Evolutionary conservation across 2,888 invertebrate species (phyloP).

Genomic region (Rhorus exstirpatorius): DNA sequence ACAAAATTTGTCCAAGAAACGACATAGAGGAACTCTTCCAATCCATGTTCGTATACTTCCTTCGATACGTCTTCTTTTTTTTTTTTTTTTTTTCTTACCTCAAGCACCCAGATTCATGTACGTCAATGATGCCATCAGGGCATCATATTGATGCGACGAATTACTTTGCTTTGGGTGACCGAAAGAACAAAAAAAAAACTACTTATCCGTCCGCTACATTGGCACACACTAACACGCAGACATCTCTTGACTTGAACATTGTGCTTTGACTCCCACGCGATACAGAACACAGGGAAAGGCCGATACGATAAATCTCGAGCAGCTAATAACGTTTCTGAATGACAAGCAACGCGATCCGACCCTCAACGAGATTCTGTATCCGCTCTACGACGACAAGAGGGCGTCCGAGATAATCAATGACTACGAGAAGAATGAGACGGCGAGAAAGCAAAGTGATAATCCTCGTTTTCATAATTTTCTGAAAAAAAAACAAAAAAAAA

Average conservation of each 20-base stretch:
- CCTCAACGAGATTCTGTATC: constrained; percentile 99
- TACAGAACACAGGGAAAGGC: constrained; percentile 96
- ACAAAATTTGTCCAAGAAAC: constrained; percentile 99
- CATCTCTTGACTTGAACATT: too few relatives aligned
- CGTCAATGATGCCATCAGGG: too few relatives aligned
- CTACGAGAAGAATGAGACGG: constrained; percentile 95
- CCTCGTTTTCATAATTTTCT: constrained; percentile 16
- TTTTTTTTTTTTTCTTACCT: not conserved
- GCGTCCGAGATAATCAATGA: constrained; percentile 96
- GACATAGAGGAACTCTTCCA: constrained; percentile 99
- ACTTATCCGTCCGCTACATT: too few relatives aligned
- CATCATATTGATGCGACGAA: not conserved
- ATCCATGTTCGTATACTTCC: constrained; percentile 92
- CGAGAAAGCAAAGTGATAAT: constrained; percentile 89
- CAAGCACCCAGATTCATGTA: too few relatives aligned
- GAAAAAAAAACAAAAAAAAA: too few relatives aligned
- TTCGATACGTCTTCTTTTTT: not conserved
- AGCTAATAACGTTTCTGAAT: constrained; percentile 97
- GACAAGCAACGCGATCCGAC: constrained; percentile 99
- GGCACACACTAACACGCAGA: too few relatives aligned
- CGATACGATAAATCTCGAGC: constrained; percentile 94
- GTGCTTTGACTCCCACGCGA: constrained; percentile 33
- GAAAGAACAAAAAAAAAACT: too few relatives aligned
- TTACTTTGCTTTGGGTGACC: too few relatives aligned
- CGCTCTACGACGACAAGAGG: constrained; percentile 97